Base-by-base conservation (phyloP, 2,888 invertebrate genomes). In the Sabatieria punctata region DNA sequence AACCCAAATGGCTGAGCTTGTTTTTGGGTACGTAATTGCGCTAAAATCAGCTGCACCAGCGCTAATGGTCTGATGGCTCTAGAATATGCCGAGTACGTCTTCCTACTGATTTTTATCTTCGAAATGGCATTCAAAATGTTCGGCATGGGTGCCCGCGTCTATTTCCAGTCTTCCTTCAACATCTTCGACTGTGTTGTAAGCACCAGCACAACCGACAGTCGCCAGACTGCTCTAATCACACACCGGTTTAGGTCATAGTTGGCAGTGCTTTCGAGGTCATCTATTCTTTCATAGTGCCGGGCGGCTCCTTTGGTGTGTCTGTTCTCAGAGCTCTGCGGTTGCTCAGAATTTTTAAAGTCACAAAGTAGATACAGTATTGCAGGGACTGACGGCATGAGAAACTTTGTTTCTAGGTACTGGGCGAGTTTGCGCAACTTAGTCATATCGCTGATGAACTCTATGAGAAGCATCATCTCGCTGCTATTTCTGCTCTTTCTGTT, bases 81-180 rank as follows among this genome's bases (percentile, higher is more conserved):
- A 95, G 93, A 81, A 76, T 82, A 78, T 68, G 84, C 91, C 66
- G 93, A 95, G 75, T 93, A 82, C 75, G 82, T 85, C 69, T 95
- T 95, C 76, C 77, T 95, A 68, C 88, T 84, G 64, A 78, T 93
- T 62, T 95, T 95, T 74, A 84, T 95, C 82, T 79, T 82, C 73
- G 95, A 95, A 74, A 95, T 95, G 93, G 80, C 86, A 73, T 79
- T 95, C 67, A 95, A 95, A 72, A 84, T 95, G 80, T 95, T 95
- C 71, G 93, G 93, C 57, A 75, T 95, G 65, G 93, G 93, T 60
- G 83, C 88, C 58, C 78, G 86, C 65, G 84, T 85, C 64, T 95
- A 95, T 75, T 93, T 95, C 73, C 89, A 89, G 73, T 95, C 93
- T 57, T 86, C 93, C 63, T 95, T 95, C 76, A 95, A 95, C 74